Evolutionary conservation across 2,888 invertebrate species (phyloP).

Genomic region (Lamellibrachia satsuma): DNA sequence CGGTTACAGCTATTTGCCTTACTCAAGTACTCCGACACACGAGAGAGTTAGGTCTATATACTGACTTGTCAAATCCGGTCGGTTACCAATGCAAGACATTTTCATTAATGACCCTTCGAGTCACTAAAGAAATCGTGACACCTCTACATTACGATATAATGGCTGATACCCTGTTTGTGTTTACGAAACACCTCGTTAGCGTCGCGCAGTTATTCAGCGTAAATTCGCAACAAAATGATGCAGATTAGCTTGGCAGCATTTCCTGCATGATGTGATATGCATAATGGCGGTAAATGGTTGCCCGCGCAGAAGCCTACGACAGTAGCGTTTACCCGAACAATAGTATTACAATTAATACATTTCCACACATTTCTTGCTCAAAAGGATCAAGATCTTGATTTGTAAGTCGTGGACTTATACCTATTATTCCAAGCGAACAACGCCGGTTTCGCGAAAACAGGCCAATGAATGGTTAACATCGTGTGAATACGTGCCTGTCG

Average conservation of each 20-base stretch:
- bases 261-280: not conserved
- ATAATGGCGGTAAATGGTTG: not conserved
- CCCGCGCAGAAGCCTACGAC: not conserved
- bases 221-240: not conserved
- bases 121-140: not conserved
- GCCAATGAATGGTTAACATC: not conserved
- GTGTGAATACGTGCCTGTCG: not conserved
- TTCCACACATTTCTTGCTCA: too few relatives aligned
- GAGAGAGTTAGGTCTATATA: too few relatives aligned
- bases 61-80: not conserved
- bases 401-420: not conserved
- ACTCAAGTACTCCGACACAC: not conserved
- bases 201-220: not conserved
- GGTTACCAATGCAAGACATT: not conserved
- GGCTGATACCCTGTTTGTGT: not conserved
- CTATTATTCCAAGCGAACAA: not conserved
- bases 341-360: not conserved
- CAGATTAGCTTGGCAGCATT: not conserved
- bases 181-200: slow-evolving; percentile 1
- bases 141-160: not conserved
- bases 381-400: not conserved
- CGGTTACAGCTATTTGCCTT: too few relatives aligned
- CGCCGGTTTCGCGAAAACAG: not conserved
- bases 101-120: not conserved
- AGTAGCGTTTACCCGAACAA: not conserved